Conservation (phyloP, 2,888 invertebrate genomes). For the Bembecia ichneumoniformis region DNA sequence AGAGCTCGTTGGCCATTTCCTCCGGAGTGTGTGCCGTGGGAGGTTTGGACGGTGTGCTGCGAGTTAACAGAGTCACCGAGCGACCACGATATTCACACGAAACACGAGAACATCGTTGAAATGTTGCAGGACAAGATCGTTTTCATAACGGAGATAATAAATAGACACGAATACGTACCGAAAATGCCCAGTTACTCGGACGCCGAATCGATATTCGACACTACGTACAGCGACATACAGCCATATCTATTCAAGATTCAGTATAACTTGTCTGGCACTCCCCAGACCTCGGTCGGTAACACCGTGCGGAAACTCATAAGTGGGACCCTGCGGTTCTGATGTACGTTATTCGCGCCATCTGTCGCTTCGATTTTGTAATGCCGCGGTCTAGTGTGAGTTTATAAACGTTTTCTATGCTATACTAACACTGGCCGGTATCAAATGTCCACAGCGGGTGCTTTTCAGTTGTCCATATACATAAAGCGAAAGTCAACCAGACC, state of each 20-base stretch:
- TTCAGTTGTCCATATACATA: no score
- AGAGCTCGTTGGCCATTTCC: constrained; percentile 92
- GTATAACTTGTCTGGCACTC: constrained; percentile 84
- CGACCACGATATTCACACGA: constrained; percentile 89
- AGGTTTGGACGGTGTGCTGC: constrained; percentile 96
- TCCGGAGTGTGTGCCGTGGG: constrained; percentile 96
- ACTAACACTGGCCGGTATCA: no score
- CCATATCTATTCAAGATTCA: constrained; percentile 96
- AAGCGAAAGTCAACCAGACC: no score
- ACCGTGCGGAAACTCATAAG: constrained; percentile 92
- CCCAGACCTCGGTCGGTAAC: constrained; percentile 85
- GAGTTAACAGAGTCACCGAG: constrained; percentile 88
- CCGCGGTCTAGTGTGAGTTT: background rate
- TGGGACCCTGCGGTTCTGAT: constrained; percentile 86
- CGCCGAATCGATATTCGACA: constrained; percentile 94
- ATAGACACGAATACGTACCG: constrained; percentile 95
- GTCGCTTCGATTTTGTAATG: constrained; percentile 1
- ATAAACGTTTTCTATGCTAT: no score
- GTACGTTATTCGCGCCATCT: constrained; percentile 16
- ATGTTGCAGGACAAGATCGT: constrained; percentile 93
- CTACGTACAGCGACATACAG: constrained; percentile 92
- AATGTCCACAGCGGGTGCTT: no score
- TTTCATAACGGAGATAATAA: constrained; percentile 95
- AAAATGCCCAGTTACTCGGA: constrained; percentile 95
- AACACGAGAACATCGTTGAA: constrained; percentile 90